A percentile compares a stretch with the other conserved stretches of the same genome.
Conservation (phyloP, 1,140 invertebrate species). For the Aphidius gifuensis region DNA sequence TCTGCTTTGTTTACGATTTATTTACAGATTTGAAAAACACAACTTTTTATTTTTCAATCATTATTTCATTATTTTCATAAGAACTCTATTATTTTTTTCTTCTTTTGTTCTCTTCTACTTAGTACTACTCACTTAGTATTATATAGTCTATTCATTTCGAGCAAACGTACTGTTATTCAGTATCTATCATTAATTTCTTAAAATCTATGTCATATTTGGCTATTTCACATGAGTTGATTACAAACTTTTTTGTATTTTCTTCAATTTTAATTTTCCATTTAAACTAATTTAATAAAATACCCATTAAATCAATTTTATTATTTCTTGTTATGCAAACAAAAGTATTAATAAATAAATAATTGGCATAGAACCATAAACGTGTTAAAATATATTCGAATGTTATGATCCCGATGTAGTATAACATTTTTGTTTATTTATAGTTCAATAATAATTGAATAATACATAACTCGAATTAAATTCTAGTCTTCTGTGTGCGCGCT, state of each 20-base stretch:
- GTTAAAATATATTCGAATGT: too few species aligned
- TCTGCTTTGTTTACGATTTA: neutral
- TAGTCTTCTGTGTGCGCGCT: slow-evolving; percentile 43
- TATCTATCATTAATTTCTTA: too few species aligned
- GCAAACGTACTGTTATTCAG: slow-evolving; percentile 23
- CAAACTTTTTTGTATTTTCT: slow-evolving; percentile 11
- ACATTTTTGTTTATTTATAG: slow-evolving; percentile 30
- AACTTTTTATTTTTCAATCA: neutral
- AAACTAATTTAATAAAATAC: neutral
- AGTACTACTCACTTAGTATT: slow-evolving; percentile 2
- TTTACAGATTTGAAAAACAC: slow-evolving; percentile 11
- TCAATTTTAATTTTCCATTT: slow-evolving; percentile 8
- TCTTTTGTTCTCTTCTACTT: slow-evolving; percentile 7
- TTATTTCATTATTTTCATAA: neutral
- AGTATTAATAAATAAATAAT: too few species aligned
- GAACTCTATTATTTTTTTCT: slow-evolving; percentile 6
- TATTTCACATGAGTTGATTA: slow-evolving; percentile 26
- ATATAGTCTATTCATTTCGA: slow-evolving; percentile 27
- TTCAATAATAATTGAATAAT: slow-evolving; percentile 42
- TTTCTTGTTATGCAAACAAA: neutral
- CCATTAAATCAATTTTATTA: neutral
- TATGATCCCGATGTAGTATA: too few species aligned
- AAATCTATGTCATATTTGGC: slow-evolving; percentile 41
- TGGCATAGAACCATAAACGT: too few species aligned
- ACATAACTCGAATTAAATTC: neutral